phyloP scores from a whole-genome alignment of 2,797 vertebrate species.

The Rhadinocentrus ornatus region DNA sequence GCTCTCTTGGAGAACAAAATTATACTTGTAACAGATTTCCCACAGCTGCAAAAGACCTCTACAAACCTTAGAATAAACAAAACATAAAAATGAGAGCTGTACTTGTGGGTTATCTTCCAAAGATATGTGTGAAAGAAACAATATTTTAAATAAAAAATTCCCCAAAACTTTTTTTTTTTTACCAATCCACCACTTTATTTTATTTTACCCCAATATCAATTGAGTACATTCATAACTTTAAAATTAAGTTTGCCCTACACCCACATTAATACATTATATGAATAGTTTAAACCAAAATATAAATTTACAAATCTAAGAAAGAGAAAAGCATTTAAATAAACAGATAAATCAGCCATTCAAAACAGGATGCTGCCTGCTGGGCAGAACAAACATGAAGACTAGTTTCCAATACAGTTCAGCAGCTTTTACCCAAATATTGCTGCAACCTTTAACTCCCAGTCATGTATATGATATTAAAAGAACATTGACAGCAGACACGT shows the following conservation, averaged over 20 bases:
- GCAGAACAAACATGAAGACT: slow-evolving; percentile 42
- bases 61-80: too few species aligned
- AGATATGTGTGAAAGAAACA: too few species aligned
- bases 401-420: slow-evolving; percentile 27
- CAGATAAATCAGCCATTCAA: slow-evolving; percentile 41
- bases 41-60: too few species aligned
- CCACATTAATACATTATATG: slow-evolving; percentile 58
- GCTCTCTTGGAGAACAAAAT: too few species aligned
- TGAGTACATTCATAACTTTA: slow-evolving; percentile 70
- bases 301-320: slow-evolving; percentile 43
- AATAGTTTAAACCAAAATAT: slow-evolving; percentile 60
- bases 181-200: slow-evolving; percentile 78
- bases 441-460: slow-evolving; percentile 35
- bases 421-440: slow-evolving; percentile 49
- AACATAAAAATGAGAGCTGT: too few species aligned
- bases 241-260: slow-evolving; percentile 52
- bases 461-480: slow-evolving; percentile 36
- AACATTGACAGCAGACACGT: slow-evolving; percentile 35
- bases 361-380: slow-evolving; percentile 38
- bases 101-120: too few species aligned
- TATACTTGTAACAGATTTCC: too few species aligned
- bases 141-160: slow-evolving; percentile 7
- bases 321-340: slow-evolving; percentile 50
- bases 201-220: slow-evolving; percentile 58
- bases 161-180: slow-evolving; percentile 26